Percentiles rank a stretch among this genome's conserved stretches.
Evolutionary conservation across 1,140 invertebrate species (phyloP).

Genomic region (Tetragnatha versicolor): DNA sequence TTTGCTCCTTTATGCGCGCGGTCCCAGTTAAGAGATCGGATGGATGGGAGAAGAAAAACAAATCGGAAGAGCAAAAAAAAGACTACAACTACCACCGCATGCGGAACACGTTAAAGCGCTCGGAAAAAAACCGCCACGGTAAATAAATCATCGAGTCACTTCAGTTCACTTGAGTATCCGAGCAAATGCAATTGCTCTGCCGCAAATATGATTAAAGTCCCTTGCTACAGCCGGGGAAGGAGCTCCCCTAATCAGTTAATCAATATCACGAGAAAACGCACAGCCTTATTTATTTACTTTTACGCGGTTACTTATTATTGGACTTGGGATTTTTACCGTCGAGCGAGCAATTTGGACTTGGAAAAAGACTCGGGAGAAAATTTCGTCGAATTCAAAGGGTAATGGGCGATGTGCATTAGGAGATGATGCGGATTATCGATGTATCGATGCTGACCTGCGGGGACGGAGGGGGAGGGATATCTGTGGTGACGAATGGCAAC

Average conservation of each 20-base stretch:
- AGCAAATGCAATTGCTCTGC: slow-evolving; percentile 47
- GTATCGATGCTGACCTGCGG: background rate
- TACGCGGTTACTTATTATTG: slow-evolving; percentile 34
- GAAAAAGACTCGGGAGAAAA: slow-evolving; percentile 1
- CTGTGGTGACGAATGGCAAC: slow-evolving; percentile 10
- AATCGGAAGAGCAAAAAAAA: background rate
- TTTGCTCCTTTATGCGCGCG: slow-evolving; percentile 10
- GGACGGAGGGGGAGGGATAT: slow-evolving; percentile 2
- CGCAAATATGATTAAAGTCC: slow-evolving; percentile 54
- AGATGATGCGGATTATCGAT: slow-evolving; percentile 43
- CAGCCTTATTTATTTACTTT: slow-evolving; percentile 34
- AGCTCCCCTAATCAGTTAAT: slow-evolving; percentile 49
- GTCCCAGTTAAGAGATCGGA: slow-evolving; percentile 12
- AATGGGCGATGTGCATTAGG: slow-evolving; percentile 46
- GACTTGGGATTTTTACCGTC: slow-evolving; percentile 23
- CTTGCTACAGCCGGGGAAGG: slow-evolving; percentile 14
- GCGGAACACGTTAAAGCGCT: background rate
- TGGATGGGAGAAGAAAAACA: background rate
- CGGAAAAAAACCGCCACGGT: background rate
- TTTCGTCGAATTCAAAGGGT: slow-evolving; percentile 25
- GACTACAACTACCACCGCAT: background rate
- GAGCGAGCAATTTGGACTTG: slow-evolving; percentile 36
- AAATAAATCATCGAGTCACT: slow-evolving; percentile 34
- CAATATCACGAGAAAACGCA: slow-evolving; percentile 34
- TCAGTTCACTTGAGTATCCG: slow-evolving; percentile 32